These are phyloP conservation scores for Eidolon helvum DNA, from an alignment of 2,113 vertebrate genomes.

Conservation along the genomic window DNA sequence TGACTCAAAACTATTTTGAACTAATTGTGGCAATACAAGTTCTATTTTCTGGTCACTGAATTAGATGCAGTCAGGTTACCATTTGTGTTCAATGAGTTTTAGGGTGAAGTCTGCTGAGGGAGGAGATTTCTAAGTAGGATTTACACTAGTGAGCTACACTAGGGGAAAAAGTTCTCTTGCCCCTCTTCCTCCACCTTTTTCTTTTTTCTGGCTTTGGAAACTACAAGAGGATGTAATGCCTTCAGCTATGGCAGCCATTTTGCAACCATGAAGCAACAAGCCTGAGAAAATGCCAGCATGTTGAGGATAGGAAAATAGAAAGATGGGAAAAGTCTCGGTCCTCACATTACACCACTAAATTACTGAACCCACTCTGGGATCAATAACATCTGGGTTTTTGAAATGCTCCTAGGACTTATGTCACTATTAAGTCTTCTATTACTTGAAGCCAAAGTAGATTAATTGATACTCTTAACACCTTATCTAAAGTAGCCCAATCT, in stretches of 20 bases:
- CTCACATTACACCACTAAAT: not conserved
- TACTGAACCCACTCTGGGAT: not conserved
- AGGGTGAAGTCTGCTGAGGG: not conserved
- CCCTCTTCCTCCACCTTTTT: not conserved
- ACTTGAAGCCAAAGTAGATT: not conserved
- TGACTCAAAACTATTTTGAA: not conserved
- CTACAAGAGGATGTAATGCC: not conserved
- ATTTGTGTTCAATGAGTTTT: not conserved
- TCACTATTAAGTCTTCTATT: not conserved
- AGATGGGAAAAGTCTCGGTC: not conserved
- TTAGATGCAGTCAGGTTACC: not conserved
- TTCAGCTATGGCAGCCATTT: not conserved
- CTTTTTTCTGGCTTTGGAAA: not conserved
- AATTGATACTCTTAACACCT: not conserved
- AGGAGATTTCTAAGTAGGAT: not conserved
- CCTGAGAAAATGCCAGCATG: not conserved
- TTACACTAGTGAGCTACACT: not conserved
- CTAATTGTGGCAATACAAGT: not conserved
- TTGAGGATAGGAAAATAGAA: not conserved
- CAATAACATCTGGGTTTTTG: not conserved
- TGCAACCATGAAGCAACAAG: not conserved
- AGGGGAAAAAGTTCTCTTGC: not conserved
- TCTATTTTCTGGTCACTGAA: not conserved
- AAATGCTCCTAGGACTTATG: not conserved
- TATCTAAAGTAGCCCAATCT: not conserved